phyloP scores from a whole-genome alignment of 2,888 invertebrate species.

The Drosophila bunnanda region DNA sequence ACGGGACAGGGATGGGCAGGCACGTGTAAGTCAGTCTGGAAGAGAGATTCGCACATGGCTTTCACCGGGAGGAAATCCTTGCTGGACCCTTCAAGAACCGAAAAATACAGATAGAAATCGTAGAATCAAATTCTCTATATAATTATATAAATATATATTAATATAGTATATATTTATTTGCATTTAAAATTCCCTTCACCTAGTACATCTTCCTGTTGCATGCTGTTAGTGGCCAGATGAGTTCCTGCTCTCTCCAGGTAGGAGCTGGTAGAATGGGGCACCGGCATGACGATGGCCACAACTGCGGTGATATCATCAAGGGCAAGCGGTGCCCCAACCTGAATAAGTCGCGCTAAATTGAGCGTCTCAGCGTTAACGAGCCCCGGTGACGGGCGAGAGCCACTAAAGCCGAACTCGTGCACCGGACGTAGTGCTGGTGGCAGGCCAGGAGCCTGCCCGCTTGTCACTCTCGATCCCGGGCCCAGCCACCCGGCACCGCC shows the following conservation, averaged over 20 bases:
- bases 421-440: conserved; percentile 60
- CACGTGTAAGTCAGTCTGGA: conserved; percentile 44
- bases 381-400: conserved; percentile 43
- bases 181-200: background rate
- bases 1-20: conserved; percentile 20
- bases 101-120: background rate
- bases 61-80: conserved; percentile 18
- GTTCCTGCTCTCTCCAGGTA: background rate
- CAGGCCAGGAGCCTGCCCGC: conserved; percentile 56
- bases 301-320: conserved; percentile 74
- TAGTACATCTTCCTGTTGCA: background rate
- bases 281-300: conserved; percentile 29
- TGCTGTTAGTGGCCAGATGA: background rate
- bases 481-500: conserved; percentile 6
- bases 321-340: conserved; percentile 58
- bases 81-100: background rate
- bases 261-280: conserved; percentile 1
- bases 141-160: too few species aligned
- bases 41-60: conserved; percentile 69
- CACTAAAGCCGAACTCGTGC: conserved; percentile 62
- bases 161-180: too few species aligned
- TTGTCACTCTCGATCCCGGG: conserved; percentile 26
- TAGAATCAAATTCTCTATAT: background rate
- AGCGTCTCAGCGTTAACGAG: conserved; percentile 76
- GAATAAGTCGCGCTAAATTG: conserved; percentile 71